Conservation (phyloP, 2,797 vertebrate genomes). For the Intellagama lesueurii region DNA sequence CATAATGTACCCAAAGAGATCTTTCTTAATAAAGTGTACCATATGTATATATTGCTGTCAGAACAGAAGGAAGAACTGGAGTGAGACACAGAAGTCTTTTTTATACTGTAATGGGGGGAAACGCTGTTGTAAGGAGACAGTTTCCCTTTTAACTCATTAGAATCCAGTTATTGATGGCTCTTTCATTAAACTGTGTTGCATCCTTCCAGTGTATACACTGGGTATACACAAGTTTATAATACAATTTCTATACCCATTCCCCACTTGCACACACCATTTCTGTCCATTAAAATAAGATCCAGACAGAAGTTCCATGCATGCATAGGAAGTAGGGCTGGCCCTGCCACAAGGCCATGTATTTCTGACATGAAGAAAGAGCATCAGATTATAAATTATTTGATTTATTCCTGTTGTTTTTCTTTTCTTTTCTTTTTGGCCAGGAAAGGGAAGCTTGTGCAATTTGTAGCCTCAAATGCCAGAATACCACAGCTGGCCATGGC, state of each 20-base stretch:
- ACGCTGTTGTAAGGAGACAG: not conserved
- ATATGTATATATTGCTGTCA: conserved; percentile 24
- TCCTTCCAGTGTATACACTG: not conserved
- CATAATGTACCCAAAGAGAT: conserved; percentile 13
- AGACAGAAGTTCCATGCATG: no score
- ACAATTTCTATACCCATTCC: not conserved
- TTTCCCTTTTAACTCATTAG: not conserved
- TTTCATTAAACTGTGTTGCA: not conserved
- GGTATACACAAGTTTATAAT: not conserved
- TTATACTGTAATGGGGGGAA: not conserved
- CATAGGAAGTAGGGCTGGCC: no score
- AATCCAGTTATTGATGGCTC: not conserved
- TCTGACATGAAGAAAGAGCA: no score
- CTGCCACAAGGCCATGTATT: no score
- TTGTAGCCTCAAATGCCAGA: not conserved
- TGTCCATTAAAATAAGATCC: not conserved
- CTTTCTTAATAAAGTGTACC: conserved; percentile 27
- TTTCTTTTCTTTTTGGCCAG: not conserved
- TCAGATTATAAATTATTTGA: no score
- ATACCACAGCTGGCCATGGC: not conserved
- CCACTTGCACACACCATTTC: no score
- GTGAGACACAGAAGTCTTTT: not conserved
- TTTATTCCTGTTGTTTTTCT: no score
- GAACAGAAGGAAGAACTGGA: conserved; percentile 19
- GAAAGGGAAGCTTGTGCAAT: not conserved